These are phyloP conservation scores for Erynnis tages DNA, from an alignment of 2,888 invertebrate genomes.

Conservation along the genomic window DNA sequence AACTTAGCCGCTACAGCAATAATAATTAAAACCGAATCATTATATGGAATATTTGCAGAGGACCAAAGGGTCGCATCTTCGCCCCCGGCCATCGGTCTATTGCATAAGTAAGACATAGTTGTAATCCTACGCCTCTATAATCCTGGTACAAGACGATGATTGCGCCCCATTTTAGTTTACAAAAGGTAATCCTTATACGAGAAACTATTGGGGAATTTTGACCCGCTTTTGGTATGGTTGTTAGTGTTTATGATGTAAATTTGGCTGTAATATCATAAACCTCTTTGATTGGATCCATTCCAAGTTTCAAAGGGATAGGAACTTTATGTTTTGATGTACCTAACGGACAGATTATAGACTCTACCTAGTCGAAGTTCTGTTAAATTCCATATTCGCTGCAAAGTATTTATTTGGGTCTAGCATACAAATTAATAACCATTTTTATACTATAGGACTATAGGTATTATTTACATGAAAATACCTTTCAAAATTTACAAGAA, in stretches of 20 bases:
- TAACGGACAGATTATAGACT: slow-evolving; percentile 21
- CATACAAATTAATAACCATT: too few relatives aligned
- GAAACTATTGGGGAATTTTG: slow-evolving; percentile 74
- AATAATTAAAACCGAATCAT: slow-evolving; percentile 81
- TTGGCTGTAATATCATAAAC: slow-evolving; percentile 76
- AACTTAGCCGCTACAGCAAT: slow-evolving; percentile 73
- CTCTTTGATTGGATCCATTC: slow-evolving; percentile 72
- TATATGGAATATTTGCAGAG: slow-evolving; percentile 78
- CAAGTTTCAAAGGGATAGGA: slow-evolving; percentile 60
- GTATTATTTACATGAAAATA: too few relatives aligned
- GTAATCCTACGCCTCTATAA: slow-evolving; percentile 63
- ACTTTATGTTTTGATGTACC: slow-evolving; percentile 36
- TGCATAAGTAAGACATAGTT: slow-evolving; percentile 50
- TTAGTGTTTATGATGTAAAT: slow-evolving; percentile 80
- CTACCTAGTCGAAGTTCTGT: background rate
- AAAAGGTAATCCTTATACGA: slow-evolving; percentile 78
- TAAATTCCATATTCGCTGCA: background rate
- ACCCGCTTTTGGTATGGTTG: slow-evolving; percentile 53
- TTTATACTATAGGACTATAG: too few relatives aligned
- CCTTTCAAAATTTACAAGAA: background rate
- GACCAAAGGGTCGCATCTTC: slow-evolving; percentile 57
- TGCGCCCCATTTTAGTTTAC: slow-evolving; percentile 79
- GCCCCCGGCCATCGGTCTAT: slow-evolving; percentile 56
- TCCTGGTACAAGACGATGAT: slow-evolving; percentile 78
- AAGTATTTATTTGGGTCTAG: too few relatives aligned